phyloP scores from a whole-genome alignment of 2,888 invertebrate genomes.

The Prosapia bicincta region DNA sequence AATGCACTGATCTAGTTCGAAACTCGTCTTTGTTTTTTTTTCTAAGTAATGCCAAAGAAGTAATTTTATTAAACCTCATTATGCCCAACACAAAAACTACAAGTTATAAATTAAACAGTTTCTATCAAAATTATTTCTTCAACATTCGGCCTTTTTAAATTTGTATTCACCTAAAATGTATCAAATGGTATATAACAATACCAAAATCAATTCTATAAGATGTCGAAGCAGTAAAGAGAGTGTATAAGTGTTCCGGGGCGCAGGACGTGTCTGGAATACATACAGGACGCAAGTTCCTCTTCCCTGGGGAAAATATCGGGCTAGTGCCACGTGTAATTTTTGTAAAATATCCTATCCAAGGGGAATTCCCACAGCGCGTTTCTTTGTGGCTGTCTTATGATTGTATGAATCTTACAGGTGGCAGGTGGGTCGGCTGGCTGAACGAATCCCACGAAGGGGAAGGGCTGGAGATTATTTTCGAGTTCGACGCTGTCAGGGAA shows the following conservation, averaged over 20 bases:
- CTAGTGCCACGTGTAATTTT: constrained; percentile 2
- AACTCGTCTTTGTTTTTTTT: no score
- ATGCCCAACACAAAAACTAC: no score
- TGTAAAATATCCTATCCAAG: constrained; percentile 1
- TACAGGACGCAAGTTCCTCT: neutral
- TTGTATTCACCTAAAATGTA: no score
- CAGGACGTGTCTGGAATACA: neutral
- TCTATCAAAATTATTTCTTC: no score
- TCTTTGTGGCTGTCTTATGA: neutral
- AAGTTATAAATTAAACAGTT: no score
- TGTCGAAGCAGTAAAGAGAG: no score
- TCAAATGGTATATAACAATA: no score
- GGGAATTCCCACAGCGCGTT: neutral
- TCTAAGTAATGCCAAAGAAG: no score
- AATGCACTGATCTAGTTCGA: no score
- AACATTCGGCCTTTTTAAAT: no score
- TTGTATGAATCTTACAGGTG: constrained; percentile 48
- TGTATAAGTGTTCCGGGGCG: neutral
- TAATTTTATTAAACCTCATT: no score
- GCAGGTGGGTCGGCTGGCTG: constrained; percentile 86
- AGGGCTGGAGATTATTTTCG: constrained; percentile 72
- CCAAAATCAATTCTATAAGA: no score
- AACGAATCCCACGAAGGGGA: constrained; percentile 49
- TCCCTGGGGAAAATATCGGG: neutral
- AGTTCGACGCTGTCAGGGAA: constrained; percentile 72